Evolutionary conservation across 2,797 vertebrate genomes (phyloP).

Genomic region (Aeoliscus strigatus): DNA sequence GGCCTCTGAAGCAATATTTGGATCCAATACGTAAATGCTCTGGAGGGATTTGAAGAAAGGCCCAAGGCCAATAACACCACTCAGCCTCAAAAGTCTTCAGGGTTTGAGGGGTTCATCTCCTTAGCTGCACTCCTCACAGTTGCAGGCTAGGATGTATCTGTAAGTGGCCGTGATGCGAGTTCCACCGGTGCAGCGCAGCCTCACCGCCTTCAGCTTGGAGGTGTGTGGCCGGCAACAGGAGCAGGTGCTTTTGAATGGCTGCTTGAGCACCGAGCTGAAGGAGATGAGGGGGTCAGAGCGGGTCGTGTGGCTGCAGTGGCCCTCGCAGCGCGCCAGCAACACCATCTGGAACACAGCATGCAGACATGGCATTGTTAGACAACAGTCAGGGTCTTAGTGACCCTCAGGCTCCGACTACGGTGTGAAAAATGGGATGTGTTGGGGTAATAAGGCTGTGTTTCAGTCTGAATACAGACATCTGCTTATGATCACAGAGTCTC

Average conservation of each 20-base stretch:
- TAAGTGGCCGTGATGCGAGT: slow-evolving; percentile 93
- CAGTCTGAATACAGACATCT: slow-evolving; percentile 1
- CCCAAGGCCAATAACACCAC: too few relatives aligned
- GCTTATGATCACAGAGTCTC: slow-evolving; percentile 11
- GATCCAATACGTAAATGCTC: too few relatives aligned
- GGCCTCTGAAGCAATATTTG: slow-evolving; percentile 11
- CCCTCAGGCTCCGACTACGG: too few relatives aligned
- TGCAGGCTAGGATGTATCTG: slow-evolving; percentile 96
- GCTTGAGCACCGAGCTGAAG: slow-evolving; percentile 93
- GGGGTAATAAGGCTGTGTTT: too few relatives aligned
- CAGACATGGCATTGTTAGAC: background rate
- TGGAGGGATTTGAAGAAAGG: too few relatives aligned
- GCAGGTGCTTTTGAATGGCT: slow-evolving; percentile 92
- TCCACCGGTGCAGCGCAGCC: slow-evolving; percentile 87
- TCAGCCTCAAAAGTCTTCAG: slow-evolving; percentile 13
- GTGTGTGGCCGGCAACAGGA: slow-evolving; percentile 95
- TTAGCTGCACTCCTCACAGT: slow-evolving; percentile 94
- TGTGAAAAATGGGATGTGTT: too few relatives aligned
- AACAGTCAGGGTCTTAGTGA: too few relatives aligned
- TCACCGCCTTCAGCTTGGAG: slow-evolving; percentile 94
- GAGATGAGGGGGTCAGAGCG: slow-evolving; percentile 94
- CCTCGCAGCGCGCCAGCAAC: slow-evolving; percentile 91
- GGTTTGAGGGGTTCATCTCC: too few relatives aligned
- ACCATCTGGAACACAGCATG: slow-evolving; percentile 81
- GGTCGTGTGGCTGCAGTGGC: slow-evolving; percentile 89